Conservation (phyloP, 1,140 invertebrate genomes). For the Globodera rostochiensis region DNA sequence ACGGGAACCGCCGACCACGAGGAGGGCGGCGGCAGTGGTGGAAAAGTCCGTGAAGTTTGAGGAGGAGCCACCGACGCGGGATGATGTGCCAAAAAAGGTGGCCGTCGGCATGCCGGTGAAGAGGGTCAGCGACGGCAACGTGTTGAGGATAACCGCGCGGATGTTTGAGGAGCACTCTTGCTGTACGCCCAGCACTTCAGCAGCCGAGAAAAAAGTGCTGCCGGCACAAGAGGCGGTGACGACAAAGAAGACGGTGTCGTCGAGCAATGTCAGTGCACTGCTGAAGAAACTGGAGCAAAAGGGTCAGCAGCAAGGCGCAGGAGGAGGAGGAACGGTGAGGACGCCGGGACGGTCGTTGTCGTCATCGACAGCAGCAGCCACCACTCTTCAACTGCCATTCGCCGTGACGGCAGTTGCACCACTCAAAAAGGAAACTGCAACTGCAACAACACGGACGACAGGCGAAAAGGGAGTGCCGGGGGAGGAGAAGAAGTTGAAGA, state of each 20-base stretch:
- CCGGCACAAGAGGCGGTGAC: neutral
- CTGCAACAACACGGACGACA: neutral
- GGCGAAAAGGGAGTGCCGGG: neutral
- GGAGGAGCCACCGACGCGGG: neutral
- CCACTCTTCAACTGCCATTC: neutral
- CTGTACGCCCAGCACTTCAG: neutral
- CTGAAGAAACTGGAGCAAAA: constrained; percentile 34
- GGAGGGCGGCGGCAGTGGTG: neutral
- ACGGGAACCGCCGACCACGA: neutral
- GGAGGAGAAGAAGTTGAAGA: neutral
- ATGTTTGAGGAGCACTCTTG: neutral
- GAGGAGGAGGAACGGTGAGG: constrained; percentile 14
- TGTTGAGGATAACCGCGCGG: constrained; percentile 7
- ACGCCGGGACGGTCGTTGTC: neutral
- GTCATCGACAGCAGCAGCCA: neutral
- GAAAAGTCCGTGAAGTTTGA: neutral
- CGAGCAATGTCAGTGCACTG: constrained; percentile 27
- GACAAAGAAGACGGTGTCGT: neutral
- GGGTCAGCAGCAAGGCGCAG: neutral
- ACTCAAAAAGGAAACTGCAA: neutral
- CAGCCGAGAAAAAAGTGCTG: neutral
- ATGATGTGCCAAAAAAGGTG: neutral
- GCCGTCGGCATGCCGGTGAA: neutral
- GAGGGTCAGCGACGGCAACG: constrained; percentile 1
- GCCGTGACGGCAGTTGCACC: neutral